Evolutionary conservation across 2,797 vertebrate species (phyloP).

Genomic region (Pyrocephalus nanus): DNA sequence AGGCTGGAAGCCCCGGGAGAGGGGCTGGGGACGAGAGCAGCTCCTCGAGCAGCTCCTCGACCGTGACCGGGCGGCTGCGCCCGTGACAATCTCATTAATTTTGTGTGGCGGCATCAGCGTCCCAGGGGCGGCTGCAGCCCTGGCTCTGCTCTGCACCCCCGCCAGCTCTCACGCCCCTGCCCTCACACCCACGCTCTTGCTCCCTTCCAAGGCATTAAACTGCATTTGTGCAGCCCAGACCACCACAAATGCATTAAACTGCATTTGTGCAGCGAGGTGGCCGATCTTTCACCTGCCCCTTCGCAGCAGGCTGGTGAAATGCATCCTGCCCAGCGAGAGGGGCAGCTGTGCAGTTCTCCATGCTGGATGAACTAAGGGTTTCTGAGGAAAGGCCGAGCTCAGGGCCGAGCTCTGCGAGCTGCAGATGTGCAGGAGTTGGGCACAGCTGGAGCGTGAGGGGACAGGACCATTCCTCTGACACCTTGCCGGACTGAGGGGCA

Average conservation of each 20-base stretch:
- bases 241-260: accelerated
- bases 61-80: background rate
- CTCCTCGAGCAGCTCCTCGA: slow-evolving; percentile 21
- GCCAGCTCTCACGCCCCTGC: background rate
- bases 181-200: accelerated
- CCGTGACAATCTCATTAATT: background rate
- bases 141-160: background rate
- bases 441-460: background rate
- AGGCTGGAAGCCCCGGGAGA: background rate
- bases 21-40: background rate
- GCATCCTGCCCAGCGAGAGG: background rate
- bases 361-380: background rate
- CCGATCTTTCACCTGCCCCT: background rate
- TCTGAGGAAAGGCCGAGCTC: background rate
- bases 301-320: accelerated
- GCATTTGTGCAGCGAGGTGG: background rate
- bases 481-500: background rate
- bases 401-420: accelerated
- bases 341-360: accelerated
- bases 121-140: background rate
- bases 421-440: background rate
- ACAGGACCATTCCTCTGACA: accelerated
- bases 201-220: background rate
- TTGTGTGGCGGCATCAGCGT: accelerated
- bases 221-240: background rate